Percentiles rank a stretch among this genome's conserved stretches.
Evolutionary conservation across 2,888 invertebrate genomes (phyloP).

Genomic region (Cataglyphis rosenhaueri): DNA sequence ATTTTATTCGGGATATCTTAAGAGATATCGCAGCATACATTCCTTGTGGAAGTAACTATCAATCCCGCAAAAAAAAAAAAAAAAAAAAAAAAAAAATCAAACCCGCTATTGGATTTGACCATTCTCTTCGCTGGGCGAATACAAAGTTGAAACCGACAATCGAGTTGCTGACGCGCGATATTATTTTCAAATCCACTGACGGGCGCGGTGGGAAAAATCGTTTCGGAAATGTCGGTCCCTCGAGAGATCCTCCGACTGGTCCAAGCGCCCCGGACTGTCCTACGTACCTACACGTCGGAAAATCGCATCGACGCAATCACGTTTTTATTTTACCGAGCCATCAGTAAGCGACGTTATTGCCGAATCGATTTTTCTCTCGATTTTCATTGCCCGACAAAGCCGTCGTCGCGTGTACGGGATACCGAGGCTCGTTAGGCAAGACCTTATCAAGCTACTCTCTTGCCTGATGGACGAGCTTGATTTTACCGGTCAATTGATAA

Average conservation of each 20-base stretch:
- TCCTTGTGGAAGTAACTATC: neutral
- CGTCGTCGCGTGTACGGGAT: slow-evolving; percentile 2
- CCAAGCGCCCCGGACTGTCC: slow-evolving; percentile 32
- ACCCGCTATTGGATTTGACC: slow-evolving; percentile 18
- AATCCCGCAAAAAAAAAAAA: neutral
- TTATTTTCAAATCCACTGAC: slow-evolving; percentile 35
- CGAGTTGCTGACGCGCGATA: slow-evolving; percentile 23
- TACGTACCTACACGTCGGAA: slow-evolving; percentile 31
- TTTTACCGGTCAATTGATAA: slow-evolving; percentile 46
- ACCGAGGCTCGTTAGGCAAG: slow-evolving; percentile 34
- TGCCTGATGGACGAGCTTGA: neutral
- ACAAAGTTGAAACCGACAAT: slow-evolving; percentile 10
- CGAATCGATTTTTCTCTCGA: slow-evolving; percentile 31
- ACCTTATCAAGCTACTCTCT: slow-evolving; percentile 12
- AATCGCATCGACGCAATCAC: slow-evolving; percentile 46
- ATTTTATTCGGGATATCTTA: neutral
- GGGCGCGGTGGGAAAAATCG: slow-evolving; percentile 41
- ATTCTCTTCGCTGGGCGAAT: neutral
- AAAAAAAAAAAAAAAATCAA: no score
- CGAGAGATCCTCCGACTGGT: slow-evolving; percentile 12
- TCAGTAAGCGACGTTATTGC: slow-evolving; percentile 29
- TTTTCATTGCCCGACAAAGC: slow-evolving; percentile 17
- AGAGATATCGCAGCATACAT: neutral
- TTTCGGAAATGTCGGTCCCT: slow-evolving; percentile 24
- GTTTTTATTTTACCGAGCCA: slow-evolving; percentile 45